Conservation (phyloP, 2,888 invertebrate species). For the Sycophila texana region DNA sequence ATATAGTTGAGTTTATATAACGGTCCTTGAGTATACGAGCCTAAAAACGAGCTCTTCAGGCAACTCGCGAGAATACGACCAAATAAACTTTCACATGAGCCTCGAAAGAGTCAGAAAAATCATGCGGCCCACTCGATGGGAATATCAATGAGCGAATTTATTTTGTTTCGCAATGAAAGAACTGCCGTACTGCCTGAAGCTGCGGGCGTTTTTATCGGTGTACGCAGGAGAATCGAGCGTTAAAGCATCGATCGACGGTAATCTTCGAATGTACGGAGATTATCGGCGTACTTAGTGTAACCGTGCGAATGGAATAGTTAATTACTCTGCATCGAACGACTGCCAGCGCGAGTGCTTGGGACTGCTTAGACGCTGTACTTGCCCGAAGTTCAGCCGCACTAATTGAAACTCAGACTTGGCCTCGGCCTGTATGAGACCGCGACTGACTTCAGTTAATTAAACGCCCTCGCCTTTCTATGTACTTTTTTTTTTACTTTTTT, state of each 20-base stretch:
- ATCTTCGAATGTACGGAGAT: neutral
- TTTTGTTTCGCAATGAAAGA: too few species aligned
- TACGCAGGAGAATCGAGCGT: too few species aligned
- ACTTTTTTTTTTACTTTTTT: too few species aligned
- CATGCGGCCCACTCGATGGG: too few species aligned
- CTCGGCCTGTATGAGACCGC: neutral
- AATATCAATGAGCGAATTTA: too few species aligned
- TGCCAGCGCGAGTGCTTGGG: neutral
- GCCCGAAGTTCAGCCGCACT: neutral
- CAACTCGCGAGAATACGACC: too few species aligned
- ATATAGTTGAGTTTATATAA: neutral
- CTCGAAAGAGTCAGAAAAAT: too few species aligned
- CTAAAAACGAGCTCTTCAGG: too few species aligned
- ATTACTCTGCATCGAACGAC: neutral
- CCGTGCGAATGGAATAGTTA: neutral
- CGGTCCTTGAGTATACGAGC: neutral
- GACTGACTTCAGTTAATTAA: neutral
- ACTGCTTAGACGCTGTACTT: conserved; percentile 1
- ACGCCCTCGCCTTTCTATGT: too few species aligned
- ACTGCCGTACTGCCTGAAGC: too few species aligned
- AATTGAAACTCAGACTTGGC: neutral
- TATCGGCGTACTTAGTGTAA: neutral
- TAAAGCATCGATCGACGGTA: neutral
- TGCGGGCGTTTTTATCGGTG: too few species aligned
- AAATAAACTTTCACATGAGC: too few species aligned